Evolutionary conservation across 2,113 vertebrate species (phyloP).

Genomic region (Meriones unguiculatus): DNA sequence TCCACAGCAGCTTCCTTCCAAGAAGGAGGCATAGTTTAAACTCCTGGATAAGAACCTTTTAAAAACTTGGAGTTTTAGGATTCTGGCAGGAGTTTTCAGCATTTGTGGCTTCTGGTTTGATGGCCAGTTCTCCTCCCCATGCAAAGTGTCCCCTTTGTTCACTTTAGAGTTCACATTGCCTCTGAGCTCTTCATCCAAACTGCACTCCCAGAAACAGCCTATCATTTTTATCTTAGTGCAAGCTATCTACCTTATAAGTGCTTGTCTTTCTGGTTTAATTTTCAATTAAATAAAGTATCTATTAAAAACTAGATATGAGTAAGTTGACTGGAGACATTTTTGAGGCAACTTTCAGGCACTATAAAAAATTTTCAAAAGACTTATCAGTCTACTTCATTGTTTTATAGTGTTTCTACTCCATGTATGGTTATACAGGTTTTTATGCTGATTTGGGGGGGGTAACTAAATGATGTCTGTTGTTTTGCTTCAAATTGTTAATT

Average conservation of each 20-base stretch:
- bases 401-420: neutral
- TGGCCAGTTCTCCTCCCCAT: neutral
- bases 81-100: neutral
- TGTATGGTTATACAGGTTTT: neutral
- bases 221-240: slow-evolving; percentile 27
- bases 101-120: neutral
- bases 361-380: neutral
- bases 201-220: slow-evolving; percentile 27
- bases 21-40: neutral
- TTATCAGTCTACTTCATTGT: neutral
- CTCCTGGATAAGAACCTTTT: neutral
- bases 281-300: slow-evolving; percentile 23
- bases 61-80: neutral
- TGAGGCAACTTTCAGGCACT: neutral
- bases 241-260: neutral
- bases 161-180: neutral
- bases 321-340: neutral
- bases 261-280: slow-evolving; percentile 58
- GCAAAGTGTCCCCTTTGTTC: neutral
- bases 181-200: slow-evolving; percentile 2
- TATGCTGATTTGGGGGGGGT: neutral
- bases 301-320: neutral
- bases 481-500: neutral
- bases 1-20: slow-evolving; percentile 61
- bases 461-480: neutral